phyloP scores from a whole-genome alignment of 2,888 invertebrate species.

The Drosophila kambysellisi region DNA sequence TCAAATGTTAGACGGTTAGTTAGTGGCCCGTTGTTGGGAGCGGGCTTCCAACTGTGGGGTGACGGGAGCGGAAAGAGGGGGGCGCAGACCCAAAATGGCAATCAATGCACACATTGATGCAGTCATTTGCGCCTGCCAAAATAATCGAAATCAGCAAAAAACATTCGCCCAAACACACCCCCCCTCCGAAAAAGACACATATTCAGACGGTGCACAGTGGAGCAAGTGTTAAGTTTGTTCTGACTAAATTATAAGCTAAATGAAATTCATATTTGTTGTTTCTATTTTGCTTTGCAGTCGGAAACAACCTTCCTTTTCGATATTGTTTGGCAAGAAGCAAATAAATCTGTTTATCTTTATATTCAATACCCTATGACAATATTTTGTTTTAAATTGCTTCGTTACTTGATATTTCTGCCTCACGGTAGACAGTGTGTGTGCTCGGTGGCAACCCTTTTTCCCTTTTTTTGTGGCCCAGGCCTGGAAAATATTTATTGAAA shows the following conservation, averaged over 20 bases:
- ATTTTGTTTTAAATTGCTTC: background rate
- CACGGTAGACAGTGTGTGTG: conserved; percentile 8
- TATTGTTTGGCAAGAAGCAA: too few relatives aligned
- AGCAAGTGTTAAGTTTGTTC: background rate
- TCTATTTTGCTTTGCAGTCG: too few relatives aligned
- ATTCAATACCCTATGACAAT: background rate
- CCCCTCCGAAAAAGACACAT: conserved; percentile 4
- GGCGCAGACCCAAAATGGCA: conserved; percentile 61
- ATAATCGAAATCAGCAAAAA: conserved; percentile 71
- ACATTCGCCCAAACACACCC: conserved; percentile 14
- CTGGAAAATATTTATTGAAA: conserved; percentile 83
- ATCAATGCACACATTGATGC: conserved; percentile 78
- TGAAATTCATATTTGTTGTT: background rate
- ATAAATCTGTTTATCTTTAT: background rate
- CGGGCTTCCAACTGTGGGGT: background rate
- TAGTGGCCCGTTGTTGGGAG: conserved; percentile 55
- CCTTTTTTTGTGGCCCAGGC: conserved; percentile 36
- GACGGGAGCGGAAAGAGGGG: background rate
- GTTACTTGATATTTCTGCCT: background rate
- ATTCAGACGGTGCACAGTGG: conserved; percentile 6
- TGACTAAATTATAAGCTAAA: background rate
- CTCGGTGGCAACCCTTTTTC: conserved; percentile 50
- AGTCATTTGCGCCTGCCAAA: conserved; percentile 64
- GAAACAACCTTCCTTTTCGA: too few relatives aligned
- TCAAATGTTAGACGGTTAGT: conserved; percentile 76